Base-by-base conservation (phyloP, 2,888 invertebrate genomes). In the Mechanitis messenoides region DNA sequence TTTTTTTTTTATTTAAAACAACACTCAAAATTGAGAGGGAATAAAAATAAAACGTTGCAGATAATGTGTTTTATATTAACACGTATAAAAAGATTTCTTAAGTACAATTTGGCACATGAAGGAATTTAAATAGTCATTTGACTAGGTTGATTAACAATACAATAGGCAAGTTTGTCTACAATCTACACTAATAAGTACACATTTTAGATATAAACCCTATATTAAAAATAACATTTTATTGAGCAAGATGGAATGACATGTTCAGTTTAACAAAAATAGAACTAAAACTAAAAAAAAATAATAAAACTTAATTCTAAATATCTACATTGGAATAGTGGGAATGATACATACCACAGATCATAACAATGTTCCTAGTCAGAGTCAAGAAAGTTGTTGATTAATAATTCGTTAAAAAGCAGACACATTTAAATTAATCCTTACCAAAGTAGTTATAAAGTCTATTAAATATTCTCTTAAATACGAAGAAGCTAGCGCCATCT, bases 71-170 rank as follows among this genome's bases (percentile, higher is more conserved):
- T 28, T 50, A 4, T 50, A 50, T 50, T 50, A 50, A 50, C 50
- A 53, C 45, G 31, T 59, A 35, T 38, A 53, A 59, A 56, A 60
- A 33, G 53, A 33, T 55, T 46, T 55, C 58, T 63, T 59, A 65
- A 62, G 61, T 68, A 64, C 55, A 65, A 67, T 72, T 72, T 72
- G 72, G 72, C 72, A 72, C 71, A 64, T 62, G 60, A 57, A 67
- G 59, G 60, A 71, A 68, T 64, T 65, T 60, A 55, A 56, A 55
- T 65, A 63, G 64, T 63, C 60, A 55, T 45, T 55, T 68, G 68
- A 68, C 68, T 68, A 68, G 67, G 53, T 61, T 50, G 38, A 46
- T 50, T n/a, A 58, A 55, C 47, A 55, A 55, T 20, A 53, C 31
- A 5, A 33, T 46, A 28, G 11, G 28, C 11, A 53, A 56, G 11